These are phyloP conservation scores for Propsilocerus akamusi DNA, from an alignment of 1,140 invertebrate species.

Conservation along the genomic window DNA sequence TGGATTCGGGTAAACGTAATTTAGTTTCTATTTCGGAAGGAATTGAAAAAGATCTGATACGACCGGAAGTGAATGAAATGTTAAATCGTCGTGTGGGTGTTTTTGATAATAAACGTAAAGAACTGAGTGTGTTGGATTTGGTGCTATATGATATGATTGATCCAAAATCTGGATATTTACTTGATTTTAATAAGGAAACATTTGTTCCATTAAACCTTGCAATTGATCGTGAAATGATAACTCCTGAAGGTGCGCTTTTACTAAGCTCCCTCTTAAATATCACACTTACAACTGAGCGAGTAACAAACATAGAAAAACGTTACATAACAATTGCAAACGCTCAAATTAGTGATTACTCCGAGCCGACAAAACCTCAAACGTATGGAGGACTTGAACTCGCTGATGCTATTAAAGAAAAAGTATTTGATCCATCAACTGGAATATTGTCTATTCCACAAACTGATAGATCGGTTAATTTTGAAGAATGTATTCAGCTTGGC, in stretches of 20 bases:
- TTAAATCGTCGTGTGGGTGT: constrained; percentile 65
- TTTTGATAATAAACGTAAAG: constrained; percentile 36
- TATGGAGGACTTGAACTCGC: constrained; percentile 19
- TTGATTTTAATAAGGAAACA: constrained; percentile 56
- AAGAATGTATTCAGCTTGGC: constrained; percentile 69
- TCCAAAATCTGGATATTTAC: constrained; percentile 65
- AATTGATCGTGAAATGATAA: constrained; percentile 64
- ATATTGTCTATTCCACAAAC: constrained; percentile 75
- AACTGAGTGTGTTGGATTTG: constrained; percentile 68
- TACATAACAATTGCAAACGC: constrained; percentile 54
- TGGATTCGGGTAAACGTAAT: constrained; percentile 57
- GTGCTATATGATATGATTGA: constrained; percentile 68
- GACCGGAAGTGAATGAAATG: constrained; percentile 67
- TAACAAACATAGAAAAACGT: constrained; percentile 61
- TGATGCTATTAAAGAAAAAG: constrained; percentile 53
- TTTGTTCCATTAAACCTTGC: constrained; percentile 69
- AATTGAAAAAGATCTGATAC: constrained; percentile 40
- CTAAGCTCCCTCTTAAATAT: constrained; percentile 68
- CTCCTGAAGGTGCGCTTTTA: constrained; percentile 65
- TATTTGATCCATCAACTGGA: constrained; percentile 65
- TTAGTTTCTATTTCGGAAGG: constrained; percentile 51
- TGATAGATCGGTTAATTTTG: constrained; percentile 64
- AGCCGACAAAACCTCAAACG: constrained; percentile 15
- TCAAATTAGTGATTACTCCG: constrained; percentile 23
- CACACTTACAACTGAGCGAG: constrained; percentile 64